Conservation (phyloP, 2,888 invertebrate species). For the Drosophila nigritarsus region DNA sequence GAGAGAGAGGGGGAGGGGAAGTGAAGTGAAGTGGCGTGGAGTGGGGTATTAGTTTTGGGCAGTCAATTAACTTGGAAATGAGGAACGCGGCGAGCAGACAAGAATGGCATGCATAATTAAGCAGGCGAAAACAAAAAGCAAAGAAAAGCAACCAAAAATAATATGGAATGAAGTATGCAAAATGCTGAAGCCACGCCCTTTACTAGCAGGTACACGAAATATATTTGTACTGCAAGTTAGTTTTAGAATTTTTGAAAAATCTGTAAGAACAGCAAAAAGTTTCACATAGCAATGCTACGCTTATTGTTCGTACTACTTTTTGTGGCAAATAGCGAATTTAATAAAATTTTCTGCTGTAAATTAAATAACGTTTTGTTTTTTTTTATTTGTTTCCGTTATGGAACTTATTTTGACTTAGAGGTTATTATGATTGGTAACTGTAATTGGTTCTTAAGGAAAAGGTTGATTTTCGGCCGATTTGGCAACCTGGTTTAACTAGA, state of each 20-base stretch:
- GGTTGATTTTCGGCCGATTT: neutral
- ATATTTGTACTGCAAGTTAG: neutral
- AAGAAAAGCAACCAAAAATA: conserved; percentile 16
- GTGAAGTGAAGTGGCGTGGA: neutral
- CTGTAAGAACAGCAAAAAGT: neutral
- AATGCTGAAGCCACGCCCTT: conserved; percentile 3
- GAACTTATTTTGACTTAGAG: neutral
- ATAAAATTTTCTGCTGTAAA: neutral
- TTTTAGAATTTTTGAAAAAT: neutral
- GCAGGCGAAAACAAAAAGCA: conserved; percentile 48
- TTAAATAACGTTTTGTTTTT: too few species aligned
- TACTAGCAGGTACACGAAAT: neutral
- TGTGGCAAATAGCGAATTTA: neutral
- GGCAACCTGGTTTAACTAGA: neutral
- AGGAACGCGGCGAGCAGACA: conserved; percentile 39
- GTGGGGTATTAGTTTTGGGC: conserved; percentile 30
- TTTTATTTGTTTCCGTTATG: neutral
- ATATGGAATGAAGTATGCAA: neutral
- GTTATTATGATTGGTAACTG: neutral
- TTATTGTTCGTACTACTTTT: neutral
- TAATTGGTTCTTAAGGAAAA: too few species aligned
- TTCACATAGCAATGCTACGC: neutral
- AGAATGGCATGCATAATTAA: conserved; percentile 77
- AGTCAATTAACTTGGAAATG: conserved; percentile 77
- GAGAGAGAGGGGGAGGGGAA: neutral